Evolutionary conservation across 2,888 invertebrate species (phyloP).

Genomic region (Scaptomyza polygonia): DNA sequence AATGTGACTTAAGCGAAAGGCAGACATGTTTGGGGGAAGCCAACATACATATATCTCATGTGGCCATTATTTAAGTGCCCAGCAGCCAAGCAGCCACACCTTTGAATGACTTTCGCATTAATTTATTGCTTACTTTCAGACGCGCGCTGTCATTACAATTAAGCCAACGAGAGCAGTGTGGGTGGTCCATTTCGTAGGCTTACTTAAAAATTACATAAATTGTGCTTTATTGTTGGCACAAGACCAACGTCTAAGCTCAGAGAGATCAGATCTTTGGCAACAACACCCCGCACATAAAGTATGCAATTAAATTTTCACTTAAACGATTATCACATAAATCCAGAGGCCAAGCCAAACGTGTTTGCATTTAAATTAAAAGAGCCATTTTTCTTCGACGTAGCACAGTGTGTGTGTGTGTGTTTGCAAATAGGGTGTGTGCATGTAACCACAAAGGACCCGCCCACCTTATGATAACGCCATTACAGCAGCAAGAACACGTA

Average conservation of each 20-base stretch:
- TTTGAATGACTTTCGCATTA: constrained; percentile 59
- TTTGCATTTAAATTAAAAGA: constrained; percentile 84
- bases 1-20: constrained; percentile 40
- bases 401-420: constrained; percentile 11
- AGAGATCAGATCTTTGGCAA: constrained; percentile 56
- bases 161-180: constrained; percentile 34
- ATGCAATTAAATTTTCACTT: constrained; percentile 84
- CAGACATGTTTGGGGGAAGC: background rate
- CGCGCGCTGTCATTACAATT: constrained; percentile 66
- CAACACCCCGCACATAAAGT: constrained; percentile 82
- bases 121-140: constrained; percentile 80
- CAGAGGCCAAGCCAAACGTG: constrained; percentile 79
- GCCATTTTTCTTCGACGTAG: constrained; percentile 80
- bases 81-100: constrained; percentile 50
- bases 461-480: constrained; percentile 79
- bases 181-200: constrained; percentile 57
- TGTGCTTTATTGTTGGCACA: constrained; percentile 69
- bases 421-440: background rate
- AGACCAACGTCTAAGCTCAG: constrained; percentile 35
- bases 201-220: constrained; percentile 82
- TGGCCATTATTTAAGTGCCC: constrained; percentile 57
- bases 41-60: constrained; percentile 39
- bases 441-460: constrained; percentile 58
- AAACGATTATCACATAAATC: constrained; percentile 84
- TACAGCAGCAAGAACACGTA: constrained; percentile 68